These are phyloP conservation scores for Phortica magna DNA, from an alignment of 2,888 invertebrate species.

Conservation along the genomic window DNA sequence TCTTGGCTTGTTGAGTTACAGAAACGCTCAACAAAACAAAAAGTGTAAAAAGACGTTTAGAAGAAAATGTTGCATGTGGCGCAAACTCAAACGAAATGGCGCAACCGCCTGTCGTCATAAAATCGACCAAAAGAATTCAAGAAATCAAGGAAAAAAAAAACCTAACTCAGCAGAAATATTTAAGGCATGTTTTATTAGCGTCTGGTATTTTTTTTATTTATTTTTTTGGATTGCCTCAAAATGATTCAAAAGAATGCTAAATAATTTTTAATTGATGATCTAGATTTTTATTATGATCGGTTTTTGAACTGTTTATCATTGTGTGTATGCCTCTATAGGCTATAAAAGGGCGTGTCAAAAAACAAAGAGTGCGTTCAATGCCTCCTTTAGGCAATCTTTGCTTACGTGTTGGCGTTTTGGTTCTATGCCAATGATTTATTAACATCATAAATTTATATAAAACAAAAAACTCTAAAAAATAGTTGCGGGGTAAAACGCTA, in stretches of 20 bases:
- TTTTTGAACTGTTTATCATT: slow-evolving; percentile 4
- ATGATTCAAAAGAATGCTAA: slow-evolving; percentile 17
- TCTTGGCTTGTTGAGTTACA: background rate
- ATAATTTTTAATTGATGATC: slow-evolving; percentile 38
- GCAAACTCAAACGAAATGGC: background rate
- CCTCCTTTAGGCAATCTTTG: background rate
- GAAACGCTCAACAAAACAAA: background rate
- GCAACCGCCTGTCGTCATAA: background rate
- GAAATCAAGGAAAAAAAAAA: background rate
- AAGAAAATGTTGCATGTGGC: slow-evolving; percentile 24
- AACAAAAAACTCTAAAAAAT: slow-evolving; percentile 20
- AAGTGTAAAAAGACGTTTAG: background rate
- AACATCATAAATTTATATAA: slow-evolving; percentile 61
- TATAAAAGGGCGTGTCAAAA: background rate
- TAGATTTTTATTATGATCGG: slow-evolving; percentile 35
- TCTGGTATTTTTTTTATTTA: background rate
- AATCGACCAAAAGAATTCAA: background rate
- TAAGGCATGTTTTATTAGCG: slow-evolving; percentile 16
- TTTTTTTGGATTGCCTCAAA: slow-evolving; percentile 5
- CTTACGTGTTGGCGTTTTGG: background rate
- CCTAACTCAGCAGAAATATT: background rate
- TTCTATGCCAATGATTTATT: slow-evolving; percentile 59
- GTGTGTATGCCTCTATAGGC: background rate
- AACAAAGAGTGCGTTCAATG: slow-evolving; percentile 24
- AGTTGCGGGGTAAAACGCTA: slow-evolving; percentile 33